These are phyloP conservation scores for Phyllopteryx taeniolatus DNA, from an alignment of 2,113 vertebrate species.

Conservation along the genomic window DNA sequence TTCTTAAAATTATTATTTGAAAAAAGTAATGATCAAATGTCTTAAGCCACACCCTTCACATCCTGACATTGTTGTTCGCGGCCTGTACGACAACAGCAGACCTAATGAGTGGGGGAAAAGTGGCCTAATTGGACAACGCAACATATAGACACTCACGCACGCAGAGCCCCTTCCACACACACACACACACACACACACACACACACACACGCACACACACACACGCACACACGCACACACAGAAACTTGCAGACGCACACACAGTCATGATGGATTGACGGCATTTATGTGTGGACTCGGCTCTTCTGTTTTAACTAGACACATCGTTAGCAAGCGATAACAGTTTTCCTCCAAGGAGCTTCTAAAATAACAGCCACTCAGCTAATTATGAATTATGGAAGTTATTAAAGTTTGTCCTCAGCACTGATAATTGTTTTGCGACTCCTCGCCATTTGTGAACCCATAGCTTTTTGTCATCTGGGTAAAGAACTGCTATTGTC, in stretches of 20 bases:
- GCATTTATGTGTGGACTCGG: neutral
- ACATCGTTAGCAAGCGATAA: neutral
- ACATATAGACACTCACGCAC: no score
- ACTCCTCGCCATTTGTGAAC: neutral
- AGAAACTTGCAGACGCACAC: neutral
- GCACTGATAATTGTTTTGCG: neutral
- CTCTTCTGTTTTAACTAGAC: slow-evolving; percentile 1
- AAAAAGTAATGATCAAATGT: no score
- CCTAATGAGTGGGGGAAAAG: neutral
- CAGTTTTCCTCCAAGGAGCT: neutral
- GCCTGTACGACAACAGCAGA: neutral
- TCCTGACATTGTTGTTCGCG: no score
- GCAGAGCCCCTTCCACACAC: neutral
- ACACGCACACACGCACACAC: no score
- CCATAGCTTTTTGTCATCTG: neutral
- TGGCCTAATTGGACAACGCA: neutral
- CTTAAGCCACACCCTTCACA: no score
- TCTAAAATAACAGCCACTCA: neutral
- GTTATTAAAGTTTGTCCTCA: neutral
- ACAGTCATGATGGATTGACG: neutral
- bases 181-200: neutral
- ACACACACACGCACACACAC: neutral
- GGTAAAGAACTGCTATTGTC: neutral
- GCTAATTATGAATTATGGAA: neutral
- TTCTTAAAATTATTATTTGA: no score